These are phyloP conservation scores for Pseudachorutes palmiensis DNA, from an alignment of 1,140 invertebrate species.

Conservation along the genomic window DNA sequence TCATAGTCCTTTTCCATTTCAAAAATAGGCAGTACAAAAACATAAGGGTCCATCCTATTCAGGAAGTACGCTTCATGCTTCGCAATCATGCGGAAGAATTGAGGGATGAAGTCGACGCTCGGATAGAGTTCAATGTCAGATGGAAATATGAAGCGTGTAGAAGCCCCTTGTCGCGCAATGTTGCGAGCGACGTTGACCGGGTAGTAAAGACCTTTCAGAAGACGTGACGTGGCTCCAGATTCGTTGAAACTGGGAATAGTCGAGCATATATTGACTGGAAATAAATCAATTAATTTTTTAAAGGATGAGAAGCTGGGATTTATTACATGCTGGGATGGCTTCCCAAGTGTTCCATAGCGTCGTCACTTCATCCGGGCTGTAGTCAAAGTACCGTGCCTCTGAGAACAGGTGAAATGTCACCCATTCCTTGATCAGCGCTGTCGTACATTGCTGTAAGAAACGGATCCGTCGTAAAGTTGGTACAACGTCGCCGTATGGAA, in stretches of 20 bases:
- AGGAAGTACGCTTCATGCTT: constrained; percentile 57
- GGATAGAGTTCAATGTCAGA: constrained; percentile 84
- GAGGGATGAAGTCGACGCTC: constrained; percentile 49
- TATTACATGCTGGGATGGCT: too few relatives aligned
- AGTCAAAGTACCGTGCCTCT: constrained; percentile 22
- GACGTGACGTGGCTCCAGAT: constrained; percentile 56
- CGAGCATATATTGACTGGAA: neutral
- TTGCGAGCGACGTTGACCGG: constrained; percentile 82
- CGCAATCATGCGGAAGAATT: constrained; percentile 74
- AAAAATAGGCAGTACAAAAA: constrained; percentile 73
- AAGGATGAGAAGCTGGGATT: neutral
- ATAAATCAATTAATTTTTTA: too few relatives aligned
- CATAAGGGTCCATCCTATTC: constrained; percentile 55
- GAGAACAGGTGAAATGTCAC: constrained; percentile 41
- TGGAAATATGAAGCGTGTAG: constrained; percentile 73
- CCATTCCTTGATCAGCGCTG: constrained; percentile 34
- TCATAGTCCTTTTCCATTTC: constrained; percentile 60
- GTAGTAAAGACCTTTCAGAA: constrained; percentile 67
- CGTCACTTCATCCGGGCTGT: neutral
- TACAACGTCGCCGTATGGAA: constrained; percentile 41
- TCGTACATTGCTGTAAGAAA: constrained; percentile 38
- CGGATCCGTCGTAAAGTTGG: constrained; percentile 38
- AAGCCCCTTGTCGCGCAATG: constrained; percentile 67
- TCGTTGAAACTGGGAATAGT: constrained; percentile 19
- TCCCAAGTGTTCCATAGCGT: too few relatives aligned